phyloP scores from a whole-genome alignment of 2,113 vertebrate genomes.

The Onychostruthus taczanowskii region DNA sequence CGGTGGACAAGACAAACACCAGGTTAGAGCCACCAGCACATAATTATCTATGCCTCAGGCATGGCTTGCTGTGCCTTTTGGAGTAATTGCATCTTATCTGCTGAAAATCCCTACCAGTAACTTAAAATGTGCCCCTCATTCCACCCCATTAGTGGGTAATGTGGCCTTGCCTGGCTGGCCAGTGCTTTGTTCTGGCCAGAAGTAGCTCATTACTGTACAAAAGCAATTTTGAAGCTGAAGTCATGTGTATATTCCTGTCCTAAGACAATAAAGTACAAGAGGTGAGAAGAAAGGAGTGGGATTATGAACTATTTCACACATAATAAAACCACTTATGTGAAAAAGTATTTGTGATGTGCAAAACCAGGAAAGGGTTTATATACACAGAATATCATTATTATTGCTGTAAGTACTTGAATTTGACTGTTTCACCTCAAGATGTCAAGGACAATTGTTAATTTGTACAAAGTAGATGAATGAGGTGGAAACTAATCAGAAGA shows the following conservation, averaged over 20 bases:
- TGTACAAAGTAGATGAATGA: conserved; percentile 63
- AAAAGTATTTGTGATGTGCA: background rate
- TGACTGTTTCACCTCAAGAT: conserved; percentile 28
- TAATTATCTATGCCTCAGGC: background rate
- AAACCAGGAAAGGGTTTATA: background rate
- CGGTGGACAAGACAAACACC: background rate
- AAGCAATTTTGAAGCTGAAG: background rate
- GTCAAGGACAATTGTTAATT: conserved; percentile 62
- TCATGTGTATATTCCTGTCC: background rate
- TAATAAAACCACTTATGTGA: background rate
- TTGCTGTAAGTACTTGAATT: background rate
- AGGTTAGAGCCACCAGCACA: background rate
- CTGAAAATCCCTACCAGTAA: background rate
- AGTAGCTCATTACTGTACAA: background rate
- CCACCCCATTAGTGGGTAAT: background rate
- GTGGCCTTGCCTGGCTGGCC: background rate
- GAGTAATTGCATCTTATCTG: background rate
- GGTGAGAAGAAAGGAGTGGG: background rate
- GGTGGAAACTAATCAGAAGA: conserved; percentile 59
- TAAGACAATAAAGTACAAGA: background rate
- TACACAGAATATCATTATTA: background rate
- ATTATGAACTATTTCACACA: background rate
- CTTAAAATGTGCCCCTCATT: background rate
- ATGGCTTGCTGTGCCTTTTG: background rate
- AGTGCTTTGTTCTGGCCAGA: background rate